phyloP scores from a whole-genome alignment of 2,888 invertebrate genomes.

The Zootermopsis nevadensis region DNA sequence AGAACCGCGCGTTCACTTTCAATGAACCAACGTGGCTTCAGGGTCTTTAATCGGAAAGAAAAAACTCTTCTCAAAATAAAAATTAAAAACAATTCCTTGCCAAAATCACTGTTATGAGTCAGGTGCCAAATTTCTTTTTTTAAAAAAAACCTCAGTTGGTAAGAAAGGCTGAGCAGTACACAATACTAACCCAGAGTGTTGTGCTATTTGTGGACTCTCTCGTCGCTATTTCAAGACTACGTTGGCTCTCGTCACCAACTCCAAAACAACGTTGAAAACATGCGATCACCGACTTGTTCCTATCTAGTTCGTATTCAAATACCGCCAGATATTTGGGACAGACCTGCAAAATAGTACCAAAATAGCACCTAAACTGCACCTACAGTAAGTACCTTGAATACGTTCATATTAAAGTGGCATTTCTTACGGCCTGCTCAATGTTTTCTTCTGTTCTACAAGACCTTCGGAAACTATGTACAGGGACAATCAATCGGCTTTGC shows the following conservation, averaged over 20 bases:
- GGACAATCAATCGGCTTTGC: too few species aligned
- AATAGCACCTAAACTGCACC: too few species aligned
- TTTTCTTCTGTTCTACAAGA: too few species aligned
- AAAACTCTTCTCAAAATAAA: not conserved
- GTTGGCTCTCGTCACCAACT: slow-evolving; percentile 23
- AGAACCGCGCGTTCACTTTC: not conserved
- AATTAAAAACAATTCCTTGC: not conserved
- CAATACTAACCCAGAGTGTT: slow-evolving; percentile 35
- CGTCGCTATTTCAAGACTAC: slow-evolving; percentile 38
- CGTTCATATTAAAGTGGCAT: too few species aligned
- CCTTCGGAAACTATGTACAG: too few species aligned
- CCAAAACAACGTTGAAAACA: slow-evolving; percentile 8
- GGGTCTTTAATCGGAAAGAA: not conserved
- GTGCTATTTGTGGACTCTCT: slow-evolving; percentile 18
- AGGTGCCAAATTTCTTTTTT: not conserved
- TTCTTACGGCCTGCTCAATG: too few species aligned
- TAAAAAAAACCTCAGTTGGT: not conserved
- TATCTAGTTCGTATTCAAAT: not conserved
- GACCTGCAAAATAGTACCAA: too few species aligned
- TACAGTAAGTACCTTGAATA: too few species aligned
- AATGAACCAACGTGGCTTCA: not conserved
- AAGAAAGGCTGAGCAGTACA: slow-evolving; percentile 24
- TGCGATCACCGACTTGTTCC: not conserved
- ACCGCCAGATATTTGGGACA: not conserved
- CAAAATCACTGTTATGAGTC: not conserved